Evolutionary conservation across 2,113 vertebrate genomes (phyloP).

Genomic region (Phoxinus phoxinus): DNA sequence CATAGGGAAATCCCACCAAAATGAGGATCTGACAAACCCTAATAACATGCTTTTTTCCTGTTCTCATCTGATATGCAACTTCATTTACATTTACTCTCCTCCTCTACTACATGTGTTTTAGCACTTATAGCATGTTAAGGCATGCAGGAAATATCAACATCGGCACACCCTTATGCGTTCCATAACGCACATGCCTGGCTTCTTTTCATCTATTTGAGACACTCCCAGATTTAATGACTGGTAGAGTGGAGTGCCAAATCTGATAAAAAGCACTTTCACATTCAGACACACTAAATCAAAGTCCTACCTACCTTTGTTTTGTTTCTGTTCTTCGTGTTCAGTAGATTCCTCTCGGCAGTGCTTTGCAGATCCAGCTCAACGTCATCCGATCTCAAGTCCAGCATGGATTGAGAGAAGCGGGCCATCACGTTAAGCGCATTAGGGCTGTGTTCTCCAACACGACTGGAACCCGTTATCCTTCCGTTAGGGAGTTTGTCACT

Average conservation of each 20-base stretch:
- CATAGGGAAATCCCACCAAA: slow-evolving; percentile 9
- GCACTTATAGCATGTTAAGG: slow-evolving; percentile 47
- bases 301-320: slow-evolving; percentile 70
- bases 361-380: slow-evolving; percentile 36
- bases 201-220: slow-evolving; percentile 38
- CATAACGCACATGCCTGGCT: slow-evolving; percentile 36
- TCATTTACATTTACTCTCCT: not conserved
- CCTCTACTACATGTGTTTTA: not conserved
- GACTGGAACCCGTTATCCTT: slow-evolving; percentile 61
- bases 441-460: slow-evolving; percentile 29
- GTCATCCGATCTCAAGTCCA: slow-evolving; percentile 69
- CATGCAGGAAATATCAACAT: slow-evolving; percentile 53
- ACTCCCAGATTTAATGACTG: slow-evolving; percentile 54
- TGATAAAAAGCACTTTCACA: slow-evolving; percentile 41
- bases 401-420: slow-evolving; percentile 80
- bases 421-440: slow-evolving; percentile 78
- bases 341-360: slow-evolving; percentile 65
- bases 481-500: slow-evolving; percentile 62
- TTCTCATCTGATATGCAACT: not conserved
- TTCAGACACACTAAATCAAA: not conserved
- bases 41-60: not conserved
- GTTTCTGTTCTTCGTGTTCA: slow-evolving; percentile 62
- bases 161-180: slow-evolving; percentile 47
- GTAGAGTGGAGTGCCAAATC: slow-evolving; percentile 8
- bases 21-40: not conserved